Conservation (phyloP, 2,797 vertebrate species). For the Esox masquinongy region DNA sequence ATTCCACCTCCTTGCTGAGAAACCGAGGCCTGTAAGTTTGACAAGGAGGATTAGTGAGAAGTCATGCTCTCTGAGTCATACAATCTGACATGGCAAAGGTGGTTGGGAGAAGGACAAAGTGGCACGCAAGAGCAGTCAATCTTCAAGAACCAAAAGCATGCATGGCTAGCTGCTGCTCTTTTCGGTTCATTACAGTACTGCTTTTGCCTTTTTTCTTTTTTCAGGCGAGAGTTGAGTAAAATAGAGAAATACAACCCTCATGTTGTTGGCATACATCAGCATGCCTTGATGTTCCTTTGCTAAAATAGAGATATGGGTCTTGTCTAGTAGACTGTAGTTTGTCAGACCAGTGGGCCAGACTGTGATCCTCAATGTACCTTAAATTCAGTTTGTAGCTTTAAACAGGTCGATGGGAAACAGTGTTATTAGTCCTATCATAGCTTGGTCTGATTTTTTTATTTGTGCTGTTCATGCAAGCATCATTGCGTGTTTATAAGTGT, state of each 20-base stretch:
- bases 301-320: neutral
- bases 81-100: too few relatives aligned
- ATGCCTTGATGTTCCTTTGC: neutral
- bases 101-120: too few relatives aligned
- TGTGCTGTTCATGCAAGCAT: neutral
- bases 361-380: neutral
- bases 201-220: neutral
- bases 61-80: too few relatives aligned
- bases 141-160: neutral
- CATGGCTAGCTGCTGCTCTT: neutral
- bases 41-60: neutral
- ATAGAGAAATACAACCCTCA: too few relatives aligned
- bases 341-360: neutral
- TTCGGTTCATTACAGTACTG: neutral
- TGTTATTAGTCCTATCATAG: neutral
- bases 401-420: neutral
- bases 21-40: conserved; percentile 83
- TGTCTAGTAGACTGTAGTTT: neutral
- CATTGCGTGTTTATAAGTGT: too few relatives aligned
- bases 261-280: neutral
- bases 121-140: too few relatives aligned
- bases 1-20: conserved; percentile 85
- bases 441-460: neutral
- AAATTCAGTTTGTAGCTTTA: neutral
- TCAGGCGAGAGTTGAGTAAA: too few relatives aligned